Percentiles rank a stretch among this genome's conserved stretches.
Evolutionary conservation across 2,113 vertebrate species (phyloP).

Genomic region (Sturnus vulgaris): DNA sequence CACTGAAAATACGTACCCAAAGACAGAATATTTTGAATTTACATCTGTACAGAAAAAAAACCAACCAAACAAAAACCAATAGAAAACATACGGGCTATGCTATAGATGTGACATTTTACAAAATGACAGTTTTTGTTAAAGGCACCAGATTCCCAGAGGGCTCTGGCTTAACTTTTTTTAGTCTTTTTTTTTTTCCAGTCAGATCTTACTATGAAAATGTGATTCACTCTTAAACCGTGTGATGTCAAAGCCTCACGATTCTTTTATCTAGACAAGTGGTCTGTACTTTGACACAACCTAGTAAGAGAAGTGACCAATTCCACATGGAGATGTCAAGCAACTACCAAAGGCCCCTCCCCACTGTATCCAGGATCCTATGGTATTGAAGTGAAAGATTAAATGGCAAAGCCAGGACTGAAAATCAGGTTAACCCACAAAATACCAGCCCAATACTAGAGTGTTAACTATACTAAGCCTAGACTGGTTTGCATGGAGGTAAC

Average conservation of each 20-base stretch:
- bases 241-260: background rate
- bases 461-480: background rate
- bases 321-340: background rate
- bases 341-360: background rate
- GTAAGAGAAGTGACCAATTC: background rate
- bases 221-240: background rate
- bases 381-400: background rate
- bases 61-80: background rate
- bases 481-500: background rate
- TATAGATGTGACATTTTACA: slow-evolving; percentile 57
- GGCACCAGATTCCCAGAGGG: slow-evolving; percentile 63
- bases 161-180: slow-evolving; percentile 45
- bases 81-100: slow-evolving; percentile 59
- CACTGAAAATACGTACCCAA: slow-evolving; percentile 68
- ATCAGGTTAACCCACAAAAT: background rate
- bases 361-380: background rate
- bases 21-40: slow-evolving; percentile 61
- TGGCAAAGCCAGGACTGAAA: background rate
- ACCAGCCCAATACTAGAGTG: background rate
- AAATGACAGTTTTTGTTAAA: slow-evolving; percentile 62
- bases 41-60: slow-evolving; percentile 67
- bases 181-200: slow-evolving; percentile 13
- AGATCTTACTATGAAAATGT: background rate
- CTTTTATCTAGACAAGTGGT: background rate
- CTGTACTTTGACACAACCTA: background rate